A percentile compares a stretch with the other conserved stretches of the same genome.
phyloP scores from a whole-genome alignment of 2,888 invertebrate genomes.

The Epicampocera succincta region DNA sequence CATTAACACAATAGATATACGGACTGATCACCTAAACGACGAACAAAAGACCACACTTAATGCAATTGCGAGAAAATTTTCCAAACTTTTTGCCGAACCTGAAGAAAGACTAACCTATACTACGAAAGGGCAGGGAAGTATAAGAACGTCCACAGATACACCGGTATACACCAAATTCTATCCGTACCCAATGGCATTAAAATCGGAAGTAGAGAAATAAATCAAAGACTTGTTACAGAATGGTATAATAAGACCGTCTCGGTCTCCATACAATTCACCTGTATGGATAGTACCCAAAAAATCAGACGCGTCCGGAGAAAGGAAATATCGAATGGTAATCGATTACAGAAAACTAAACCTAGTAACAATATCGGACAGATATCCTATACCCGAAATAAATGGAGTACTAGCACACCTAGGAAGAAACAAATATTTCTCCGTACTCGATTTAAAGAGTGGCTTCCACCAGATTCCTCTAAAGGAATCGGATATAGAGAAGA shows the following conservation, averaged over 20 bases:
- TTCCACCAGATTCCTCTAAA: no score
- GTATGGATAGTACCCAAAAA: no score
- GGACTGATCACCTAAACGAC: constrained; percentile 18
- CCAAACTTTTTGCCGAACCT: no score
- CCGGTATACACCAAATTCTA: constrained; percentile 44
- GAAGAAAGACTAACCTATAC: constrained; percentile 34
- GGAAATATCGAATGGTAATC: no score
- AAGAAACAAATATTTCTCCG: no score
- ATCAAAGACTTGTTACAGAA: constrained; percentile 4
- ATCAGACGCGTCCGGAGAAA: not conserved
- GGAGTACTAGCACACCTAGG: no score
- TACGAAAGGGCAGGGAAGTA: constrained; percentile 37
- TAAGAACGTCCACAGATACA: constrained; percentile 38
- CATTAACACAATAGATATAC: constrained; percentile 21
- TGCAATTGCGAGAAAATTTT: no score
- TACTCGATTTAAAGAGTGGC: no score
- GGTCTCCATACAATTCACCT: no score
- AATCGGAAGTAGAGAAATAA: constrained; percentile 18
- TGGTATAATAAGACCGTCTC: not conserved
- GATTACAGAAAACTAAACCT: no score
- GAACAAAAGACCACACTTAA: constrained; percentile 30
- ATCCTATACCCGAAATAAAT: not conserved
- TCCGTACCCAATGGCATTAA: constrained; percentile 34
- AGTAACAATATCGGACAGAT: not conserved
- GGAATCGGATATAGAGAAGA: not conserved